phyloP scores from a whole-genome alignment of 2,113 vertebrate genomes.

The Scytalopus superciliaris region DNA sequence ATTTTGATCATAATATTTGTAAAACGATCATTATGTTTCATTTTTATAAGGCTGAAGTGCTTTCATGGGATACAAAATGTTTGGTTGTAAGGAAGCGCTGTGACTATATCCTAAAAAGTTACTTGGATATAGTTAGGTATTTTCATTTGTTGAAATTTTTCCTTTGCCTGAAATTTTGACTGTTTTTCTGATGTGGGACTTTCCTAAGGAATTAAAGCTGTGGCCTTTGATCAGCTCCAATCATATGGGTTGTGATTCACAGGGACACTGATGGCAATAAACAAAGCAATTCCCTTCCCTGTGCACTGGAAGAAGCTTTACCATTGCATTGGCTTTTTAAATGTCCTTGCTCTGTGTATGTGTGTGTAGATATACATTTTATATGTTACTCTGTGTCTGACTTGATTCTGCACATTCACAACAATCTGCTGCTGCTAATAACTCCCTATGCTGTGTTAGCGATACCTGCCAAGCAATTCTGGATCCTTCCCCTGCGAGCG shows the following conservation, averaged over 20 bases:
- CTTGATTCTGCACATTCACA: not conserved
- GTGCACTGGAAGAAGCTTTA: not conserved
- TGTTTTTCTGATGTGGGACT: not conserved
- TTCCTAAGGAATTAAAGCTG: conserved; percentile 3
- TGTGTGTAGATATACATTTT: not conserved
- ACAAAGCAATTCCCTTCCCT: not conserved
- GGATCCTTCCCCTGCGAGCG: not conserved
- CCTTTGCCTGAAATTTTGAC: not conserved
- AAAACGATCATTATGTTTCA: conserved; percentile 8
- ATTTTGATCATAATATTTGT: conserved; percentile 4
- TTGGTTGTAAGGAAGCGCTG: not conserved
- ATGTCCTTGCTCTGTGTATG: not conserved
- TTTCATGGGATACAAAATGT: not conserved
- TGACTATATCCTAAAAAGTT: not conserved
- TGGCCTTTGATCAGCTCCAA: not conserved
- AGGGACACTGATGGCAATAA: not conserved
- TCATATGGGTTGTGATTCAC: not conserved
- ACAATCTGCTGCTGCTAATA: not conserved
- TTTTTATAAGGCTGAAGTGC: not conserved
- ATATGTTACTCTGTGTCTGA: not conserved
- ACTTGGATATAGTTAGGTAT: not conserved
- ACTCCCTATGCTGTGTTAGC: conserved; percentile 16
- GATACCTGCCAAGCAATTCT: not conserved
- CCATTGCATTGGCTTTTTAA: not conserved
- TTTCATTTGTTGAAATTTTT: conserved; percentile 10